These are phyloP conservation scores for Sanderia malayensis DNA, from an alignment of 30 jellyfish, hydroid and myxozoan species.

Conservation along the genomic window DNA sequence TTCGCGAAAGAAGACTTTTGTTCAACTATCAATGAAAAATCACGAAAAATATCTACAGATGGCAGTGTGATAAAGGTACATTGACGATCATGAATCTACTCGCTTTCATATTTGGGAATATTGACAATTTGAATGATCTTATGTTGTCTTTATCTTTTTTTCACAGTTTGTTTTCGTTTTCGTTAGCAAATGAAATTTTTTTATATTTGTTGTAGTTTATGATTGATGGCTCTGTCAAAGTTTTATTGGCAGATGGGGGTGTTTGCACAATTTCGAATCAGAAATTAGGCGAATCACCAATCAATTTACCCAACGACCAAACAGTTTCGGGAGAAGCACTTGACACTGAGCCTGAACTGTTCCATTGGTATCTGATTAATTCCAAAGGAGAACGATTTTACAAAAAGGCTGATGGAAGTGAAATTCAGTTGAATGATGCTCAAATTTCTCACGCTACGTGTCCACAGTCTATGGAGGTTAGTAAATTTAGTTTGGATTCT, in stretches of 20 bases:
- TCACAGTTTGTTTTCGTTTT: neutral
- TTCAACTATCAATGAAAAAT: slow-evolving; percentile 16
- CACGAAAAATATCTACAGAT: slow-evolving; percentile 51
- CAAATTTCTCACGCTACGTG: neutral
- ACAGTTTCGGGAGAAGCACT: neutral
- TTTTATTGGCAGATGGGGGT: slow-evolving; percentile 54
- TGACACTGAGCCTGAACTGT: slow-evolving; percentile 3
- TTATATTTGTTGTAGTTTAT: slow-evolving; percentile 20
- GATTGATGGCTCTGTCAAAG: slow-evolving; percentile 44
- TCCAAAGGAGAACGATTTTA: neutral
- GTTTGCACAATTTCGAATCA: slow-evolving; percentile 12
- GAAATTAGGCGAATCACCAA: neutral
- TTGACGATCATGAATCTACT: neutral
- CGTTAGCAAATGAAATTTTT: neutral
- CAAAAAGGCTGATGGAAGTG: neutral
- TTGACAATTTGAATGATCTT: neutral
- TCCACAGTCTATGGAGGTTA: neutral
- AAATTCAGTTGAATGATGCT: neutral
- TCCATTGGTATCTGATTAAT: neutral
- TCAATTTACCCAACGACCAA: neutral
- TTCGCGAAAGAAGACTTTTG: slow-evolving; percentile 8
- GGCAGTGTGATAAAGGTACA: slow-evolving; percentile 80
- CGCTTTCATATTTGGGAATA: too few relatives aligned
- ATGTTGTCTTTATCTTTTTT: neutral
- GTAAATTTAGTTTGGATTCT: too few relatives aligned